Evolutionary conservation across 2,797 vertebrate genomes (phyloP).

Genomic region (Microcaecilia unicolor): DNA sequence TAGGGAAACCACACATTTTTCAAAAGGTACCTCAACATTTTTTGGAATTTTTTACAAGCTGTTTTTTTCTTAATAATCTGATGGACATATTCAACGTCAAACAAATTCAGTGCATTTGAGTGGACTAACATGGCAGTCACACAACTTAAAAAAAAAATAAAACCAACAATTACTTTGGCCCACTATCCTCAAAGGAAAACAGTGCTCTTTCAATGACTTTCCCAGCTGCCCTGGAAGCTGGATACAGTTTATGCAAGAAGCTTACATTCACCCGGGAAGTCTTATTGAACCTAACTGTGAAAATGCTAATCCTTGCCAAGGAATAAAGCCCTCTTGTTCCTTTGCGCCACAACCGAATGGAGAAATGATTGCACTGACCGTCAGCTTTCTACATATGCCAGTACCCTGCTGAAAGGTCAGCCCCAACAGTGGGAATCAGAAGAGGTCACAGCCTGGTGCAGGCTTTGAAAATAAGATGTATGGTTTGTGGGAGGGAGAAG

Average conservation of each 20-base stretch:
- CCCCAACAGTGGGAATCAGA: slow-evolving; percentile 21
- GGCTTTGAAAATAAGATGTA: slow-evolving; percentile 43
- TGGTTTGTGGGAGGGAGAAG: slow-evolving; percentile 35
- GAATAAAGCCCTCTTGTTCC: slow-evolving; percentile 29
- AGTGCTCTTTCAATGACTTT: too few relatives aligned
- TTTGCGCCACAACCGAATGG: background rate
- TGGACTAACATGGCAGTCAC: too few relatives aligned
- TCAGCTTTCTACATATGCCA: slow-evolving; percentile 1
- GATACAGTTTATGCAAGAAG: too few relatives aligned
- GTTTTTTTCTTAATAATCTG: too few relatives aligned
- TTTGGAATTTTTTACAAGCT: too few relatives aligned
- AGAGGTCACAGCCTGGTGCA: slow-evolving; percentile 27
- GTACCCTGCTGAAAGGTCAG: slow-evolving; percentile 44
- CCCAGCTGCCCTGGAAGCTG: background rate
- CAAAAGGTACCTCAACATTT: too few relatives aligned
- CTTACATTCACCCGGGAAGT: background rate
- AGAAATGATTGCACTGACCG: background rate
- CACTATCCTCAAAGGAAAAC: too few relatives aligned
- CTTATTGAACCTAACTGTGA: slow-evolving; percentile 2
- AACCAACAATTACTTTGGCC: too few relatives aligned
- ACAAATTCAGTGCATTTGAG: too few relatives aligned
- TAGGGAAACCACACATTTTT: too few relatives aligned
- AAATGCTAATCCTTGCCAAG: slow-evolving; percentile 15
- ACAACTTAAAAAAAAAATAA: too few relatives aligned
- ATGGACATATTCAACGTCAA: too few relatives aligned